Conservation (phyloP, 2,888 invertebrate genomes). For the Hirtodrosophila histrioides region DNA sequence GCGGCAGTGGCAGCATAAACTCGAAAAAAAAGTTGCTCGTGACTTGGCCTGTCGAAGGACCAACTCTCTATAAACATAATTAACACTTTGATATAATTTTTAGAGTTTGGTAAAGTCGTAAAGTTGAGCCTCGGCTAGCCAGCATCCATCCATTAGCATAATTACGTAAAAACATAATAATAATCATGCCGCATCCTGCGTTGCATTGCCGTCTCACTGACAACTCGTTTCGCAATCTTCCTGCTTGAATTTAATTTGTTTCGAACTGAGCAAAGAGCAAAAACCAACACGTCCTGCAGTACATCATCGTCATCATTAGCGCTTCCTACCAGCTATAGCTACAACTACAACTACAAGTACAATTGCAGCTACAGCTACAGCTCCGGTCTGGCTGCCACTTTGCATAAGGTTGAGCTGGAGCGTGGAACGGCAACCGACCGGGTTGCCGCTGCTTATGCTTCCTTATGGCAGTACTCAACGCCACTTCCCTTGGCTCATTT, state of each 20-base stretch:
- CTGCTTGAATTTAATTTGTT: conserved; percentile 76
- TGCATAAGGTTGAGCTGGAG: conserved; percentile 62
- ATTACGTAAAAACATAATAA: conserved; percentile 62
- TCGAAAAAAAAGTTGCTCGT: conserved; percentile 40
- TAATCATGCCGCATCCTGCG: conserved; percentile 67
- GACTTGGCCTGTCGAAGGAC: conserved; percentile 4
- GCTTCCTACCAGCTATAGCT: conserved; percentile 59
- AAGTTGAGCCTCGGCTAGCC: conserved; percentile 35
- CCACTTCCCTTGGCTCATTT: conserved; percentile 73
- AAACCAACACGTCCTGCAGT: conserved; percentile 76
- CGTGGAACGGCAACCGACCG: conserved; percentile 27
- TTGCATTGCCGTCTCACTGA: conserved; percentile 18
- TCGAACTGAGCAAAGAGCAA: conserved; percentile 63
- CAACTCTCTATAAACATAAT: conserved; percentile 56
- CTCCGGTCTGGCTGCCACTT: conserved; percentile 54
- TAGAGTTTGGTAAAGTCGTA: conserved; percentile 57
- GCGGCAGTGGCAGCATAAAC: conserved; percentile 20
- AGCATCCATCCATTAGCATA: conserved; percentile 72
- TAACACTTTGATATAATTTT: conserved; percentile 76
- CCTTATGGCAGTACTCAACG: conserved; percentile 76
- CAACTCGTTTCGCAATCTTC: conserved; percentile 18
- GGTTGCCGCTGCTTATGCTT: conserved; percentile 62
- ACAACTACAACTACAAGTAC: conserved; percentile 26
- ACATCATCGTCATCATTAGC: conserved; percentile 79
- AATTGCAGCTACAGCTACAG: conserved; percentile 13